Base-by-base conservation (phyloP, 2,797 vertebrate species). In the Rousettus madagascariensis region DNA sequence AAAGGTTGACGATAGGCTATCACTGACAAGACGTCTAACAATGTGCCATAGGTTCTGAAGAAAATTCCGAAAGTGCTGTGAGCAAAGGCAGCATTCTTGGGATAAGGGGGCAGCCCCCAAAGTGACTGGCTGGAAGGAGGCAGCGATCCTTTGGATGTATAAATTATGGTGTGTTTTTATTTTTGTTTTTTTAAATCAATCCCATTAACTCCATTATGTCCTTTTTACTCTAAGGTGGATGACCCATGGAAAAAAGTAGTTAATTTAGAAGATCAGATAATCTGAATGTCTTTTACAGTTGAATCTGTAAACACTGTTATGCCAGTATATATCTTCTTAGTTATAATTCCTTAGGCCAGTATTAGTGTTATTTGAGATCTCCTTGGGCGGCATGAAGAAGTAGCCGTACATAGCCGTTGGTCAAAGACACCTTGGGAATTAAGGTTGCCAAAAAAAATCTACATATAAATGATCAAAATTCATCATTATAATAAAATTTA, bases 1-100 rank as follows among this genome's bases (percentile, higher is more conserved):
- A 28, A 38, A 86, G 43, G 79, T 71, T 63, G 53, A 95, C 51
- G 77, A 46, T n/a, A 4, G 0, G 10, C 49, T 8, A 2, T 84
- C 36, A 5, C 24, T 83, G 93, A 89, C 43, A 41, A 30, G 77
- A 71, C 36, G 0, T 59, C 87, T 85, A 80, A 49, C 90, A 33
- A 28, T 82, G 53, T 92, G 66, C 86, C 80, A 33, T 72, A 71
- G 74, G 89, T 90, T 89, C 93, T 95, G 57, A 86, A 91, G 95
- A 82, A 30, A 77, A 49, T 94, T 82, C 17, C 53, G 16, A 28
- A 88, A 72, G 80, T 49, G 71, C 93, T 72, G 22, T 91, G 79
- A 79, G 71, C 80, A 93, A 2, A 90, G 91, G 82, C 90, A 84
- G 38, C 75, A 28, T 28, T 59, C 79, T 61, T n/a, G 79, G 84